phyloP scores from a whole-genome alignment of 2,113 vertebrate species.

The Lepisosteus osseus region DNA sequence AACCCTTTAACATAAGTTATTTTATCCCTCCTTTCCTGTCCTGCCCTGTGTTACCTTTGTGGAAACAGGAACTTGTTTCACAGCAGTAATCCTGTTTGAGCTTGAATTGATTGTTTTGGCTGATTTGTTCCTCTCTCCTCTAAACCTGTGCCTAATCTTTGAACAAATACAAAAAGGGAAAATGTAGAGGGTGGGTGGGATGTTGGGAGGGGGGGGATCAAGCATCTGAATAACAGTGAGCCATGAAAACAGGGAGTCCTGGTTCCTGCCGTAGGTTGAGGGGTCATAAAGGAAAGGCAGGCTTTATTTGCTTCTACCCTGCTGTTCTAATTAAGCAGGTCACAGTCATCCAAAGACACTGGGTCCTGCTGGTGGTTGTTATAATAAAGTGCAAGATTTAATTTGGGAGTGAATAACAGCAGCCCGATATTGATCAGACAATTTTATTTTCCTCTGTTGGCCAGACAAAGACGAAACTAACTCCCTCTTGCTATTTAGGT shows the following conservation, averaged over 20 bases:
- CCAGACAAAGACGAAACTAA: constrained; percentile 20
- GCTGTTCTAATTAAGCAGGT: constrained; percentile 56
- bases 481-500: constrained; percentile 28
- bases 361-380: constrained; percentile 39
- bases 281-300: constrained; percentile 34
- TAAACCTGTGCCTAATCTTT: constrained; percentile 3
- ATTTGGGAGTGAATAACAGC: constrained; percentile 41
- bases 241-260: neutral
- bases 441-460: constrained; percentile 1
- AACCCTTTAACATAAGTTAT: too few species aligned
- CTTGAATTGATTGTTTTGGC: constrained; percentile 16
- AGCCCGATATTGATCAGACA: constrained; percentile 44
- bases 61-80: neutral
- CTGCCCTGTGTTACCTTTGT: neutral
- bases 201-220: neutral
- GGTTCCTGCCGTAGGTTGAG: constrained; percentile 30
- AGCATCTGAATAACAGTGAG: neutral
- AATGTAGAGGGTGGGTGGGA: neutral
- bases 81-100: too few species aligned
- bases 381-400: constrained; percentile 44
- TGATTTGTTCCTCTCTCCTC: constrained; percentile 1
- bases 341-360: constrained; percentile 26
- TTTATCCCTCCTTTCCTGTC: neutral
- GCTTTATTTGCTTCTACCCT: constrained; percentile 43
- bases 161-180: constrained; percentile 20